Conservation (phyloP, 2,113 vertebrate genomes). For the cat (Felis catus) region F.catus_Fca126_mat1.0 CM031419.1:211354501-211355000, state of each 20-base stretch:
- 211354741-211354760: background rate
- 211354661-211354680: background rate
- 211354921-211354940: background rate
- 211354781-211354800: background rate
- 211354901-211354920: background rate
- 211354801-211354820: background rate
- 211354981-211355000: too few relatives aligned
- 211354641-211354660: background rate
- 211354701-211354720: background rate
- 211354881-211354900: background rate
- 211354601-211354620: background rate
- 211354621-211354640: background rate
- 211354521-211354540: constrained; percentile 7
- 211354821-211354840: background rate
- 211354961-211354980: background rate
- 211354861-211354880: background rate
- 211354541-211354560: background rate
- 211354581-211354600: background rate
- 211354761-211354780: background rate
- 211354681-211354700: background rate
- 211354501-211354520: background rate
- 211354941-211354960: background rate
- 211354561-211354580: background rate
- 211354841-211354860: background rate
- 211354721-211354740: background rate